A percentile compares a stretch with the other conserved stretches of the same genome.
Evolutionary conservation across 2,113 vertebrate genomes (phyloP).

Genomic region (Cacatua alba): DNA sequence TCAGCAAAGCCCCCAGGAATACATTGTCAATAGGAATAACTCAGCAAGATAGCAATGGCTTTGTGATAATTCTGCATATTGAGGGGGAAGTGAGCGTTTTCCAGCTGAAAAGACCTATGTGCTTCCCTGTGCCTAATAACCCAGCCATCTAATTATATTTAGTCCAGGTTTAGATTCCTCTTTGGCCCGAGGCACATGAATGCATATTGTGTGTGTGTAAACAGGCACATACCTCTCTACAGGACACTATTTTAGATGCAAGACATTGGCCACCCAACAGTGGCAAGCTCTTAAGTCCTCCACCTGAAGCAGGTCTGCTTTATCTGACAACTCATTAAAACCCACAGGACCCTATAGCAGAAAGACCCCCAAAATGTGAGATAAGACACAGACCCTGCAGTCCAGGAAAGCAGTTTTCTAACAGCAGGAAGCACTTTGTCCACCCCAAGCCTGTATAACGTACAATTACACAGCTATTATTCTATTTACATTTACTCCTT

Average conservation of each 20-base stretch:
- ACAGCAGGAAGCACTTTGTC: not conserved
- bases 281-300: not conserved
- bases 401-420: not conserved
- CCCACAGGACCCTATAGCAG: not conserved
- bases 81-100: not conserved
- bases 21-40: not conserved
- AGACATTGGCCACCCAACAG: not conserved
- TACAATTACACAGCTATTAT: not conserved
- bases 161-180: not conserved
- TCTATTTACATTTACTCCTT: not conserved
- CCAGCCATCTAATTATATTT: not conserved
- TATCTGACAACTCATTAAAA: not conserved
- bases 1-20: not conserved
- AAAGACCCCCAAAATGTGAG: not conserved
- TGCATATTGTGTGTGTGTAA: accelerated
- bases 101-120: not conserved
- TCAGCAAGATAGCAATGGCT: not conserved
- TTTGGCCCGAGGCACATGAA: not conserved
- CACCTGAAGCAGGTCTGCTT: not conserved
- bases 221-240: not conserved
- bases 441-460: not conserved
- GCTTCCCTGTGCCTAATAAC: not conserved
- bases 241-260: accelerated
- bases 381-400: not conserved
- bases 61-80: not conserved